Conservation (phyloP, 2,797 vertebrate genomes). For the Selene dorsalis region DNA sequence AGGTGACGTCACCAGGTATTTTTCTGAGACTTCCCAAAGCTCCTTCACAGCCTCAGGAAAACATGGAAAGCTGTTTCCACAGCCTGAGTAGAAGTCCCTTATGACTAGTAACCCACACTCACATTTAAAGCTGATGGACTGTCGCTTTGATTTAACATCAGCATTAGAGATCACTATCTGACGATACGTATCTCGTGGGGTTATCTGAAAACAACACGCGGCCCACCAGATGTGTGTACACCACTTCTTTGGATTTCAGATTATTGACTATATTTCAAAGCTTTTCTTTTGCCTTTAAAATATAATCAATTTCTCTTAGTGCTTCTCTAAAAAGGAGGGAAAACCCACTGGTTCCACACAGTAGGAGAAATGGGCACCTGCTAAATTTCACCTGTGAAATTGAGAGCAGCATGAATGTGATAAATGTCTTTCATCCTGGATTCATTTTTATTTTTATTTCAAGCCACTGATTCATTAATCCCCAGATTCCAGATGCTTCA, state of each 20-base stretch:
- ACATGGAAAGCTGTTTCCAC: too few relatives aligned
- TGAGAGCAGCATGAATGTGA: constrained; percentile 7
- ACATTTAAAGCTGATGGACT: not conserved
- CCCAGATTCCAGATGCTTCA: constrained; percentile 13
- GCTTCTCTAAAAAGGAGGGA: not conserved
- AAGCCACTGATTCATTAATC: constrained; percentile 31
- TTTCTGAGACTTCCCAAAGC: not conserved
- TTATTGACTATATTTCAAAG: constrained; percentile 17
- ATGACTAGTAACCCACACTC: not conserved
- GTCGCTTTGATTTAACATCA: not conserved
- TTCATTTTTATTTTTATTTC: constrained; percentile 8
- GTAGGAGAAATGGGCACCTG: not conserved
- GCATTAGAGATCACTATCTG: not conserved
- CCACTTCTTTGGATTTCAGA: too few relatives aligned
- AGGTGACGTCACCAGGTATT: not conserved
- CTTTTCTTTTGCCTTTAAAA: not conserved
- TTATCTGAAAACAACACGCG: not conserved
- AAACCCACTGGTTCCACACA: not conserved
- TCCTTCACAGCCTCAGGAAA: not conserved
- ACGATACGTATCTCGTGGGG: not conserved
- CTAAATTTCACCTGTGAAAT: constrained; percentile 14
- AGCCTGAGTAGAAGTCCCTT: not conserved
- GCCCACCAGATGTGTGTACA: not conserved
- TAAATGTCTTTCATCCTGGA: constrained; percentile 18
- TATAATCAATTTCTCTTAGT: not conserved